Evolutionary conservation across 2,113 vertebrate genomes (phyloP), one percentile per base, ranked within the genome.

Genomic region (Gymnogyps californianus): DNA sequence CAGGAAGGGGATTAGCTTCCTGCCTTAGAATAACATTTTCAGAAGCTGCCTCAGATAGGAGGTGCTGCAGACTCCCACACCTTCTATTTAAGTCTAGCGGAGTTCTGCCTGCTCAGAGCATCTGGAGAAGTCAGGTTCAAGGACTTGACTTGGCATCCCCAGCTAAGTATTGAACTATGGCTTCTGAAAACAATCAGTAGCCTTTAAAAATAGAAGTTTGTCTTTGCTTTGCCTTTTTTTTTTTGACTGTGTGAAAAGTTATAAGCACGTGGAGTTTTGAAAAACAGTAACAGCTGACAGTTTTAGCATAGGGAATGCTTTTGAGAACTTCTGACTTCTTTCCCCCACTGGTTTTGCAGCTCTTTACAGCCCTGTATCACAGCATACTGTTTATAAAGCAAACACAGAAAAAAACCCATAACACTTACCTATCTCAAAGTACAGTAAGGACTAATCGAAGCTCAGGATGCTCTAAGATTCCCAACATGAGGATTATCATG

Each of bases 1-100:
- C 81, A 96, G 91, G 71, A 96, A 93, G 34, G 26, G 38, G 59
- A 70, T 87, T 81, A 72, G 87, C 90, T 96, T 94, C 84, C 94
- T 90, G 83, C 36, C 54, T 87, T 29, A 77, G 46, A 90, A 89
- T 21, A 95, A 95, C 57, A 76, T 80, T 94, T 94, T 57, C 94
- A 94, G 93, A 90, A 96, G 70, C 38, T 84, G 66, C 29, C 91
- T 88, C 66, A 90, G 87, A 95, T 77, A 71, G 17, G 86, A 83
- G 91, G 58, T 49, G 29, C 29, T 76, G 57, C 67, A 92, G 54
- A 85, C 74, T 96, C 95, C 87, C 71, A 91, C 64, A 85, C 22
- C 46, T 83, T 78, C 58, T 84, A 1, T 65, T 92, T 89, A 89
- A 87, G 54, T 74, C 82, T 34, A 51, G 40, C 5, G 4, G 49